Evolutionary conservation across 2,113 vertebrate genomes (phyloP).

Genomic region (Erythrocebus patas): DNA sequence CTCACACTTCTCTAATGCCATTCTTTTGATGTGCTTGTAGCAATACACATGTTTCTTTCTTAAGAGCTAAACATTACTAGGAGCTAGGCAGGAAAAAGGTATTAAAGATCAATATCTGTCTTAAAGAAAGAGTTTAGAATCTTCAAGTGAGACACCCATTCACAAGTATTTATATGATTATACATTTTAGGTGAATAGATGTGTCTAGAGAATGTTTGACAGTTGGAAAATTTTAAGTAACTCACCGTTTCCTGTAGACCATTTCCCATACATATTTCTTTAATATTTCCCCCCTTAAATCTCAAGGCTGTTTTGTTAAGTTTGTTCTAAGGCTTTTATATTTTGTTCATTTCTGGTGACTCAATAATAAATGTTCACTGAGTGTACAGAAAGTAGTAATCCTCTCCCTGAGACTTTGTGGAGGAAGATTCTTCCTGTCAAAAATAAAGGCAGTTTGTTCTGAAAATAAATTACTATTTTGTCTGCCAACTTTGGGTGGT

Average conservation of each 20-base stretch:
- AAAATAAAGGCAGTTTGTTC: conserved; percentile 39
- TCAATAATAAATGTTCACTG: conserved; percentile 39
- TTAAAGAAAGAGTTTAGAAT: conserved; percentile 18
- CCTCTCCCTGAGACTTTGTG: conserved; percentile 23
- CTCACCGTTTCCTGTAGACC: neutral
- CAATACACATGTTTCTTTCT: neutral
- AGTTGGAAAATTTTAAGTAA: neutral
- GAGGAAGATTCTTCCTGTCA: conserved; percentile 45
- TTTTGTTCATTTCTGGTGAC: conserved; percentile 37
- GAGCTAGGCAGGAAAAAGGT: neutral
- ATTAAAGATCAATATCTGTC: conserved; percentile 5
- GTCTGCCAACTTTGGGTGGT: neutral
- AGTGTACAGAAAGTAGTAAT: conserved; percentile 34
- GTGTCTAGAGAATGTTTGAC: neutral
- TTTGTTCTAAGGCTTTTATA: neutral
- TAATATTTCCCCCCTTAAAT: neutral
- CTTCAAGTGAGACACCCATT: neutral
- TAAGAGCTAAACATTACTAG: neutral
- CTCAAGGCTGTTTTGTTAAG: neutral
- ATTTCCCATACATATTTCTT: neutral
- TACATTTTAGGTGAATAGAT: neutral
- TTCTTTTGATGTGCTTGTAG: neutral
- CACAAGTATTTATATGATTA: neutral
- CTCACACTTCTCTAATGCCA: neutral
- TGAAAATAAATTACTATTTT: conserved; percentile 52